Conservation (phyloP, 1,140 invertebrate species). For the Drosophila repletoides region DNA sequence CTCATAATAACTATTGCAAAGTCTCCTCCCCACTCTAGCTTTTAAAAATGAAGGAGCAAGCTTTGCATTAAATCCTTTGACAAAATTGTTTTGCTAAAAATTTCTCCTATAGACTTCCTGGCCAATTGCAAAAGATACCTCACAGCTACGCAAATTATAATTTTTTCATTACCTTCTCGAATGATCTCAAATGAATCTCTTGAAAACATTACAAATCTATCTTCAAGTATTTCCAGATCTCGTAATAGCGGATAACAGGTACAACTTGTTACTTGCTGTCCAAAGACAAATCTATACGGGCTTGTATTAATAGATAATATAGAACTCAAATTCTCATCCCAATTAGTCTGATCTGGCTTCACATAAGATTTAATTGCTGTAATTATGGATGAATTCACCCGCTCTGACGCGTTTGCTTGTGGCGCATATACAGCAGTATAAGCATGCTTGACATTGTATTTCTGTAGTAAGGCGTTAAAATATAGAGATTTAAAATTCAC, state of each 20-base stretch:
- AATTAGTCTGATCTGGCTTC: conserved; percentile 3
- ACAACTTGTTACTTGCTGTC: neutral
- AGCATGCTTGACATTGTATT: neutral
- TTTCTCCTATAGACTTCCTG: conserved; percentile 2
- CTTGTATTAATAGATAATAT: neutral
- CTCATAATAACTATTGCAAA: too few relatives aligned
- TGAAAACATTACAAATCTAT: neutral
- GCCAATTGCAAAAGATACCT: neutral
- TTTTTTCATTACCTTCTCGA: neutral
- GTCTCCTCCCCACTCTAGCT: too few relatives aligned
- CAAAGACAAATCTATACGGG: neutral
- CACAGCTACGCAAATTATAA: conserved; percentile 12
- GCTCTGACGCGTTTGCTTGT: conserved; percentile 26
- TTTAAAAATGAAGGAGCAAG: conserved; percentile 6
- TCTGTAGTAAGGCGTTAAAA: conserved; percentile 6
- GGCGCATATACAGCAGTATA: conserved; percentile 22
- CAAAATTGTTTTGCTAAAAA: too few relatives aligned
- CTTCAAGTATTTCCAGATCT: neutral
- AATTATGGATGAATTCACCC: conserved; percentile 17
- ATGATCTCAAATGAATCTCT: conserved; percentile 3
- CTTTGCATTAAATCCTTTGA: conserved; percentile 15
- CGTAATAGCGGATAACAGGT: neutral
- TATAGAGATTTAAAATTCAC: conserved; percentile 6
- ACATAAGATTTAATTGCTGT: neutral
- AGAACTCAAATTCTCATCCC: conserved; percentile 13